Evolutionary conservation across 2,113 vertebrate genomes (phyloP).

Genomic region (Embiotoca jacksoni): DNA sequence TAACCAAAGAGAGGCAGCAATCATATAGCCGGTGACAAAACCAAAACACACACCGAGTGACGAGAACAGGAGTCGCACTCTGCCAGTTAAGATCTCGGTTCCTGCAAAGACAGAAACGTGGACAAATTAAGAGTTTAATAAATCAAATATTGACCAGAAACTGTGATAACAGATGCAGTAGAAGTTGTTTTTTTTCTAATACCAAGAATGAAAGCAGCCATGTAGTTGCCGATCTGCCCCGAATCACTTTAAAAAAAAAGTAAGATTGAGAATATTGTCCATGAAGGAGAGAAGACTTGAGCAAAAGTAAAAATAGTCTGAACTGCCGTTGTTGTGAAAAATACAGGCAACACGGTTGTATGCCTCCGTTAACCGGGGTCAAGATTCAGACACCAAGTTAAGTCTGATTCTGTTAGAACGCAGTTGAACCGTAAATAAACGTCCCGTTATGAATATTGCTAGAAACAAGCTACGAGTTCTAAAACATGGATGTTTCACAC

Average conservation of each 20-base stretch:
- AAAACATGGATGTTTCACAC: too few relatives aligned
- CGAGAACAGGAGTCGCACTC: constrained; percentile 84
- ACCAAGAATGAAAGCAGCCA: constrained; percentile 91
- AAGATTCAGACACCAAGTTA: too few relatives aligned
- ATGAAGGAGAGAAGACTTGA: constrained; percentile 87
- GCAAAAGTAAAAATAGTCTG: constrained; percentile 88
- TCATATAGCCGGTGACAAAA: constrained; percentile 88
- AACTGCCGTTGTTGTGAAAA: constrained; percentile 88
- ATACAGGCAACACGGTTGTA: constrained; percentile 70
- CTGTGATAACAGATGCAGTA: too few relatives aligned
- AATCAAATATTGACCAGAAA: too few relatives aligned
- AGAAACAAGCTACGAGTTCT: too few relatives aligned
- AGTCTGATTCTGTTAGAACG: too few relatives aligned
- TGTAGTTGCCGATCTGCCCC: constrained; percentile 91
- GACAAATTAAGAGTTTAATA: too few relatives aligned
- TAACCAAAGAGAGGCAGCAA: constrained; percentile 87
- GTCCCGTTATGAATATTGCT: too few relatives aligned
- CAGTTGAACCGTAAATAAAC: too few relatives aligned
- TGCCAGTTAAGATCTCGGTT: constrained; percentile 87
- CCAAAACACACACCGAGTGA: constrained; percentile 86
- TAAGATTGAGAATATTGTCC: constrained; percentile 85
- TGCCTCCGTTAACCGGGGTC: too few relatives aligned
- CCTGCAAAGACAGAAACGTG: constrained; percentile 73
- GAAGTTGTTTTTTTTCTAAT: too few relatives aligned
- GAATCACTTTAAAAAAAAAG: constrained; percentile 85